phyloP scores from a whole-genome alignment of 2,888 invertebrate species.

The Cetonia aurata region DNA sequence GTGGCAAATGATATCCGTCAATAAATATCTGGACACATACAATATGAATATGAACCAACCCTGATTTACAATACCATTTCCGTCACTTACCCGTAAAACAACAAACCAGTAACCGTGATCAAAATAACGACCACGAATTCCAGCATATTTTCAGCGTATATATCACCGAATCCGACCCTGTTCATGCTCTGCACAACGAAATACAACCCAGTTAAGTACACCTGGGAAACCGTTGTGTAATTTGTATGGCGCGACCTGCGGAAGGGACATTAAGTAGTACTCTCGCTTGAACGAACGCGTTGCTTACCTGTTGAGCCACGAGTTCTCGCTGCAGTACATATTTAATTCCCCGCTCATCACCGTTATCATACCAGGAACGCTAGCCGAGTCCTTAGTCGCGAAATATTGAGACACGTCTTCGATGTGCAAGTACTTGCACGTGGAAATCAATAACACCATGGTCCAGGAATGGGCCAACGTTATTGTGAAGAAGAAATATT shows the following conservation, averaged over 20 bases:
- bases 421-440: constrained; percentile 60
- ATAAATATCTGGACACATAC: constrained; percentile 42
- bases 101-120: constrained; percentile 47
- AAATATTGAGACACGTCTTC: constrained; percentile 41
- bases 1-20: constrained; percentile 52
- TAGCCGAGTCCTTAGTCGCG: constrained; percentile 32
- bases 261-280: no score
- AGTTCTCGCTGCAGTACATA: constrained; percentile 52
- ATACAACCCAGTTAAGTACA: constrained; percentile 49
- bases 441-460: constrained; percentile 65
- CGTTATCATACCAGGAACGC: constrained; percentile 44
- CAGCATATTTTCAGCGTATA: constrained; percentile 46
- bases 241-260: constrained; percentile 50
- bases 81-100: constrained; percentile 48
- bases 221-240: constrained; percentile 46
- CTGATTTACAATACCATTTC: background rate
- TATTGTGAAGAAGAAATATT: constrained; percentile 67
- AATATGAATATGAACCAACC: no score
- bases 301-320: constrained; percentile 53
- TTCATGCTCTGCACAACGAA: constrained; percentile 48
- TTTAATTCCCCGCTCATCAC: constrained; percentile 44
- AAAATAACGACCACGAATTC: constrained; percentile 46
- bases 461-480: constrained; percentile 69
- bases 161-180: constrained; percentile 49
- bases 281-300: no score